Evolutionary conservation across 2,888 invertebrate genomes (phyloP), one percentile per base, ranked within the genome.

Genomic region (Byasa hedistus): DNA sequence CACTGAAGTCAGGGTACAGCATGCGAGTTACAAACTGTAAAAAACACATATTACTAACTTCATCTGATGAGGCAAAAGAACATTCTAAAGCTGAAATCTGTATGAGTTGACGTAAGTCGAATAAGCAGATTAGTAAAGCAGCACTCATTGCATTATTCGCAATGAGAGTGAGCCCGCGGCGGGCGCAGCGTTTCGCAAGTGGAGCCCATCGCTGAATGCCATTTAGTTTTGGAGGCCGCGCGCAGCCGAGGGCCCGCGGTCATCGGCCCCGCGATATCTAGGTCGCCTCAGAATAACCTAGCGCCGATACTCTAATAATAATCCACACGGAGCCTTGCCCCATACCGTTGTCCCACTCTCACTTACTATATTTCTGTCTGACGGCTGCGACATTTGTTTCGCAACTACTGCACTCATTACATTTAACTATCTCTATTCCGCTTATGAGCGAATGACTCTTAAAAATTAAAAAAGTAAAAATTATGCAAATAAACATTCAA

Each of bases 241-340:
- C 89, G 82, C 85, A 80, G 82, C 79, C 85, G 79, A 90, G 90
- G 91, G 89, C 90, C 85, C 86, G 89, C 90, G 91, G 91, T 91
- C 91, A 91, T 82, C 90, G 91, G 89, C 91, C 91, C 91, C 90
- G 82, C 80, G 85, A 78, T 88, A 91, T 91, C 91, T 91, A 90
- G 91, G 91, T 91, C 90, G 89, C 82, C 87, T 91, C 86, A 86
- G 90, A 91, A 91, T 91, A 91, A 91, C 91, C 91, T 91, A 91
- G 90, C 89, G 88, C 90, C 89, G 86, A 91, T 91, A 90, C 88
- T 89, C 89, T 90, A 89, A 91, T 89, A 91, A 89, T 91, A 89
- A 87, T 89, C 84, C 80, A 79, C 79, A 75, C 79, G 79, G 81
- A 88, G 79, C 90, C 88, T 88, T 86, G 85, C 78, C 79, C 82